Base-by-base conservation (phyloP, 37 sponge, comb jelly and placozoan species). In the Beroe forskalii region DNA sequence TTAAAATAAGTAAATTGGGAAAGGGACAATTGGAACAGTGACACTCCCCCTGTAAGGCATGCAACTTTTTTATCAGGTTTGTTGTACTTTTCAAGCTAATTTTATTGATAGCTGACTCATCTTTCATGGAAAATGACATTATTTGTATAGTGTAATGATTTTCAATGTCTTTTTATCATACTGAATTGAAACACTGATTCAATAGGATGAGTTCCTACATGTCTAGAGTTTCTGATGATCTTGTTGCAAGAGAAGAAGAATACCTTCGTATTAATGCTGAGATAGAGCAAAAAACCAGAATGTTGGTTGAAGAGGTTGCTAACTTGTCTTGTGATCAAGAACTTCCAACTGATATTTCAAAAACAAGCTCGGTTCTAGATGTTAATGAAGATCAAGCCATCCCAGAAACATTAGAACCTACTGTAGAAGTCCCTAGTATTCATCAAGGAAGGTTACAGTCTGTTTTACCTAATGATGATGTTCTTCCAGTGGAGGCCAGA, bases 161-260 rank as follows among this genome's bases (percentile, higher is more conserved):
- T n/a, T n/a, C n/a, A n/a, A n/a, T n/a, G n/a, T n/a, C n/a, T n/a
- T n/a, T n/a, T n/a, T n/a, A n/a, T n/a, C n/a, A n/a, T n/a, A n/a
- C n/a, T 48, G 55, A 48, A 48, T 48, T 48, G 12, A 48, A 48
- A 48, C 6, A 48, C 55, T 48, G 12, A 12, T 48, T 17, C 12
- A 48, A 69, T 6, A 36, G 36, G 36, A 69, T 69, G 72, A 69
- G 72, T 36, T 69, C 72, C 2, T 80, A 80, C 48, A 80, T 80
- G 86, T 80, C 86, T 1, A 17, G 86, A 44, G 86, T 80, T 1
- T 80, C 86, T 1, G 86, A 80, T 38, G 86, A 80, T 41, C 86
- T 80, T 39, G 55, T 80, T 20, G 86, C 86, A 20, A 80, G 55
- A 43, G 86, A 80, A 25, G 86, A 80, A 27, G 86, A 80, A 43